phyloP scores from a whole-genome alignment of 2,113 vertebrate species.

The Hydrolagus affinis region DNA sequence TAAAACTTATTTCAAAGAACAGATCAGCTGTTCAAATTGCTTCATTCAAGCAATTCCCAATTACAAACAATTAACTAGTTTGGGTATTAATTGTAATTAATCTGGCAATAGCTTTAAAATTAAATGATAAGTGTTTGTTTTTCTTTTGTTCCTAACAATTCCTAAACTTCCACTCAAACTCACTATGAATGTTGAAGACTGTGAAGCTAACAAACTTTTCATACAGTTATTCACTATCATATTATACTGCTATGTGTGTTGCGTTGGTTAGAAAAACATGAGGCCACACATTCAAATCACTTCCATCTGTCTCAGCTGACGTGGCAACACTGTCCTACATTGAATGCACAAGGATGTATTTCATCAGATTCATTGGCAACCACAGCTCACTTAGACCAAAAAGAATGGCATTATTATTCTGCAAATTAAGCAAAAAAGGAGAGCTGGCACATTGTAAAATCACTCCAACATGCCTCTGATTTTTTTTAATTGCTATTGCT shows the following conservation, averaged over 20 bases:
- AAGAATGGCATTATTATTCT: too few species aligned
- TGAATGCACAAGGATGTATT: not conserved
- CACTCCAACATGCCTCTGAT: too few species aligned
- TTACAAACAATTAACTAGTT: too few species aligned
- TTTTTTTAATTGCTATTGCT: too few species aligned
- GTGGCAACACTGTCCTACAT: not conserved
- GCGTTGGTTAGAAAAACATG: not conserved
- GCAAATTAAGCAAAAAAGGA: not conserved
- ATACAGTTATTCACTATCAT: not conserved
- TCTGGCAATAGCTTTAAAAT: too few species aligned
- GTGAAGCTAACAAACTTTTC: not conserved
- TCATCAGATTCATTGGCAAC: not conserved
- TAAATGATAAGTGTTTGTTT: too few species aligned
- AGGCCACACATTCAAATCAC: not conserved
- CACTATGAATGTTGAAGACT: not conserved
- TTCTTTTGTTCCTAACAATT: not conserved
- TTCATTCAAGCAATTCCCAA: too few species aligned
- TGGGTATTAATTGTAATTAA: too few species aligned
- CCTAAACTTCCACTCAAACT: not conserved
- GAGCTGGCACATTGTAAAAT: too few species aligned
- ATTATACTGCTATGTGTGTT: not conserved
- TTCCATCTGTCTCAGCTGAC: constrained; percentile 25
- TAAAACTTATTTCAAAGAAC: too few species aligned
- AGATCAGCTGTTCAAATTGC: too few species aligned
- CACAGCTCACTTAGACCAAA: not conserved